phyloP scores from a whole-genome alignment of 2,113 vertebrate genomes.

The Diadophis punctatus region DNA sequence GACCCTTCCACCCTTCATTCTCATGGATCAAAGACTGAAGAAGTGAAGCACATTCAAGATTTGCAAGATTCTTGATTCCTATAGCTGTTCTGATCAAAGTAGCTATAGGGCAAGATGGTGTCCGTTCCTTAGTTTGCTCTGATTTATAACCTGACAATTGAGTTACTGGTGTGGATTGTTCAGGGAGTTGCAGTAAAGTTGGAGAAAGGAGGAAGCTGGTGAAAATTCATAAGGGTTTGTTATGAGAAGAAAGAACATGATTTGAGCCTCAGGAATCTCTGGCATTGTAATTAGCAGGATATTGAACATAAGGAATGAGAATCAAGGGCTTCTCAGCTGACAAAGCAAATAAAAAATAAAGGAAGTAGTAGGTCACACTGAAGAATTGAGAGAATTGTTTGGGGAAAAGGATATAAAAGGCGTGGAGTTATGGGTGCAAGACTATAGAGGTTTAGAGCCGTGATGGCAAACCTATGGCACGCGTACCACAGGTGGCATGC shows the following conservation, averaged over 20 bases:
- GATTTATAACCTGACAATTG: neutral
- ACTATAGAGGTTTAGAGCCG: too few species aligned
- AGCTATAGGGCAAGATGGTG: neutral
- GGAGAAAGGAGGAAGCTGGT: neutral
- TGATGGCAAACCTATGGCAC: too few species aligned
- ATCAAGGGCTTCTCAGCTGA: neutral
- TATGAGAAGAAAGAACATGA: too few species aligned
- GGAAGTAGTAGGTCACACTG: too few species aligned
- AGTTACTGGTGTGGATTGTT: neutral
- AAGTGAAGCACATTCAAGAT: neutral
- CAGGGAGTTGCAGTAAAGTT: neutral
- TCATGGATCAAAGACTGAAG: neutral
- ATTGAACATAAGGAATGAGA: neutral
- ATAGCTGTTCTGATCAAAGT: neutral
- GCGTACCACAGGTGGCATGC: too few species aligned
- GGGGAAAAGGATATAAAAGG: too few species aligned
- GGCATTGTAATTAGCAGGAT: neutral
- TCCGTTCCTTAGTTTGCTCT: neutral
- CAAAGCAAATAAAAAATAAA: too few species aligned
- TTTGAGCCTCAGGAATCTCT: too few species aligned
- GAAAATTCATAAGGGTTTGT: neutral
- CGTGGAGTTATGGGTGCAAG: too few species aligned
- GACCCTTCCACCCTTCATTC: neutral
- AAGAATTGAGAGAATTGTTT: too few species aligned
- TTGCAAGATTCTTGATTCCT: neutral